Evolutionary conservation across 2,113 vertebrate genomes (phyloP).

Genomic region (Upupa epops): DNA sequence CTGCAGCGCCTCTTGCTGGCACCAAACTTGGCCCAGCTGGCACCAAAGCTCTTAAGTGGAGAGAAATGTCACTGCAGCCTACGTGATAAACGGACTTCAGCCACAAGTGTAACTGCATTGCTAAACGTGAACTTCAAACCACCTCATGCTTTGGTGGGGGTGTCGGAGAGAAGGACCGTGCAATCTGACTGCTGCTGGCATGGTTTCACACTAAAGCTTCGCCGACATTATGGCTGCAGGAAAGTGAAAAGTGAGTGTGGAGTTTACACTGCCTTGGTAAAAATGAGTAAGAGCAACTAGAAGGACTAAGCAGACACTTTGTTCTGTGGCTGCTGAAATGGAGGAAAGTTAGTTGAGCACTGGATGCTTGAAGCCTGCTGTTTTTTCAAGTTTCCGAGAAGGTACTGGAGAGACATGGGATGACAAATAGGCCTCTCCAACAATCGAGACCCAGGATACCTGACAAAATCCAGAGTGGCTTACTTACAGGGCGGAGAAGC

Average conservation of each 20-base stretch:
- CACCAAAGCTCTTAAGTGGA: slow-evolving; percentile 12
- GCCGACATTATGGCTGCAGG: background rate
- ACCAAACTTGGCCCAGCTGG: background rate
- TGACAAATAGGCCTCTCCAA: background rate
- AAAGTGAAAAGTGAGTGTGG: background rate
- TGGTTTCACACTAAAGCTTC: background rate
- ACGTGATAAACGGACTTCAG: background rate
- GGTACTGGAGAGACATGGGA: background rate
- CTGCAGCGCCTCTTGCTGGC: slow-evolving; percentile 21
- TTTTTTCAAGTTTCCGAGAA: background rate
- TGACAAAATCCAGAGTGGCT: background rate
- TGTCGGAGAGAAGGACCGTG: background rate
- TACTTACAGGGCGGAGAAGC: slow-evolving; percentile 23
- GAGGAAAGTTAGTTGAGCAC: background rate
- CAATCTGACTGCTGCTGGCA: background rate
- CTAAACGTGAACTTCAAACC: slow-evolving; percentile 37
- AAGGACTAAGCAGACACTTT: background rate
- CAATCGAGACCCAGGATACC: background rate
- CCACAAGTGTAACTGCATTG: background rate
- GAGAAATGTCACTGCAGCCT: background rate
- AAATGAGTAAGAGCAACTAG: background rate
- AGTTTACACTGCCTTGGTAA: background rate
- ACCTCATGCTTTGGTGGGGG: background rate
- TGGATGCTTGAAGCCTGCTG: background rate
- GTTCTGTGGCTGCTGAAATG: background rate